Percentiles rank a stretch among this genome's conserved stretches.
Evolutionary conservation across 2,888 invertebrate species (phyloP).

Genomic region (Salticus scenicus): DNA sequence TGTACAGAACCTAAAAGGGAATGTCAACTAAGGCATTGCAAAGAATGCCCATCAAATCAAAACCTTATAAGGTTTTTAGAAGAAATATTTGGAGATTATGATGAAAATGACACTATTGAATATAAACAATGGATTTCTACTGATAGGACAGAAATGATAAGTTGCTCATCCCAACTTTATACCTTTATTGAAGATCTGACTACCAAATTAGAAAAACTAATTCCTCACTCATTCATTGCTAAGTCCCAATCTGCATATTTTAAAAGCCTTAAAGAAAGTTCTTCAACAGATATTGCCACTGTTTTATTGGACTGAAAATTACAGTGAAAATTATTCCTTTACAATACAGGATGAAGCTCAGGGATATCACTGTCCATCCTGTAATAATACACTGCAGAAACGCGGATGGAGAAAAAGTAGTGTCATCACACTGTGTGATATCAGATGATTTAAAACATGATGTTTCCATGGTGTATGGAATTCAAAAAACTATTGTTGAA

Average conservation of each 20-base stretch:
- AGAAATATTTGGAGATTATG: slow-evolving; percentile 5
- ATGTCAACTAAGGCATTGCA: not conserved
- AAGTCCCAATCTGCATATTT: slow-evolving; percentile 21
- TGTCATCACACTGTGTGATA: not conserved
- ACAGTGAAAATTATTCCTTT: slow-evolving; percentile 10
- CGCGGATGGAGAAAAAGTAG: not conserved
- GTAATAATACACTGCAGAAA: not conserved
- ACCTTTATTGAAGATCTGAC: too few species aligned
- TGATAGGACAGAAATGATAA: not conserved
- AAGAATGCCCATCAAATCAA: not conserved
- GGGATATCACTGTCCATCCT: not conserved
- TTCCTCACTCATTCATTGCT: not conserved
- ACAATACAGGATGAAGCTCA: slow-evolving; percentile 13
- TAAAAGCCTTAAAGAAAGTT: not conserved
- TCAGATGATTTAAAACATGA: slow-evolving; percentile 6
- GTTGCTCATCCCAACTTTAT: not conserved
- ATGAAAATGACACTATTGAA: not conserved
- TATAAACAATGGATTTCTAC: slow-evolving; percentile 14
- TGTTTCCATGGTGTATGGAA: not conserved
- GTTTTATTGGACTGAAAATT: slow-evolving; percentile 1
- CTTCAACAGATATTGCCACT: not conserved
- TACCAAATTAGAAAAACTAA: slow-evolving; percentile 12
- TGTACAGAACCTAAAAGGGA: not conserved
- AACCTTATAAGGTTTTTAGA: not conserved
- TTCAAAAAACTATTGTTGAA: not conserved